Base-by-base conservation (phyloP, 2,113 vertebrate genomes). In the Pluvialis apricaria region DNA sequence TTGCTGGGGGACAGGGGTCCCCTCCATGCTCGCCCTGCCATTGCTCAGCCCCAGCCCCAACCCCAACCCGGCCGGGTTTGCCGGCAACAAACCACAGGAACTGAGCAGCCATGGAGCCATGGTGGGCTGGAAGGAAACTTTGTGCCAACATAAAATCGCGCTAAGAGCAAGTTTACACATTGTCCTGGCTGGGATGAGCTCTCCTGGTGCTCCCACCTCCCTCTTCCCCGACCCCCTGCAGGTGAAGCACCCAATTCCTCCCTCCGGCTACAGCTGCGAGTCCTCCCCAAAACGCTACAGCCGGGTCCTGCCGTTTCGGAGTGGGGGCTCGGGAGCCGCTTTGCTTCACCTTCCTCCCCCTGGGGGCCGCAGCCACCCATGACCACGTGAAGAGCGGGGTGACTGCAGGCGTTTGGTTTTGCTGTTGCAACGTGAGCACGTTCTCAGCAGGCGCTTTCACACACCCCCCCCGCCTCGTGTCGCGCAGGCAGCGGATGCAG, bases 381-480 rank as follows among this genome's bases (percentile, higher is more conserved):
- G 52, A 26, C 69, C 61, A 19, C 49, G 19, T 0, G 40, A 71
- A 38, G 69, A 14, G 29, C 2, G 3, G 36, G 15, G 42, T 15
- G 69, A 72, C 75, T 54, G 85, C 82, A 40, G 87, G 69, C 28
- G 0, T 3, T 52, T 28, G 36, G 31, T 34, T 15, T 34, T 1
- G 2, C 57, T 26, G 26, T 2, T 31, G n/a, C 13, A 4, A 5
- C 0, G 3, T 1, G 36, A 73, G 36, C 47, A 1, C 0, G 3
- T 57, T 85, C 90, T 36, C 64, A 44, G 79, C 54, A 32, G 90
- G 68, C 0, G 1, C 64, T 49, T 76, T 58, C 94, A 29, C 64
- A 15, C n/a, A n/a, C n/a, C 13, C 13, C 31, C 40, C 44, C 2
- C 3, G 60, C 51, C 75, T 76, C 1, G 1, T 0, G 14, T 21